Percentiles rank a stretch among this genome's conserved stretches.
These are phyloP conservation scores for Drosophila watanabei DNA, from an alignment of 1,140 invertebrate genomes.

Conservation along the genomic window DNA sequence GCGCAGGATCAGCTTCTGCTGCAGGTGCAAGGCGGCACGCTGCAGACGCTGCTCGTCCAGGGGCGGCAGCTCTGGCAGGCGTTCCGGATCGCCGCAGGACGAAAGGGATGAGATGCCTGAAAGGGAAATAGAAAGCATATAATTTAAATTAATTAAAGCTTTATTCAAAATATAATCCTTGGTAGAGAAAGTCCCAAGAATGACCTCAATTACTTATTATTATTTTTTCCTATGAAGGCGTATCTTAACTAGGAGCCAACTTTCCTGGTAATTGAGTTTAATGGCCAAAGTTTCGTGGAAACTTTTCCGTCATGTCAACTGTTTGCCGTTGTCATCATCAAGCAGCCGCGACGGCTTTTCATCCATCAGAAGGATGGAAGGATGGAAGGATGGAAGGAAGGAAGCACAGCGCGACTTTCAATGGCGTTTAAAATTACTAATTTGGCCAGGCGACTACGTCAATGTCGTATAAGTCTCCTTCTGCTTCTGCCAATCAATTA, in stretches of 20 bases:
- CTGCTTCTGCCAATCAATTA: constrained; percentile 73
- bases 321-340: constrained; percentile 37
- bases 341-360: constrained; percentile 16
- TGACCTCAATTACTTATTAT: constrained; percentile 3
- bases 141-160: background rate
- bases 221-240: constrained; percentile 1
- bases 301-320: constrained; percentile 52
- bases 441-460: constrained; percentile 69
- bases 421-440: constrained; percentile 76
- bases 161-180: background rate
- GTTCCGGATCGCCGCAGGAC: constrained; percentile 89
- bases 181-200: background rate
- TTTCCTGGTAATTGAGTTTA: constrained; percentile 72
- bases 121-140: background rate
- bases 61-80: constrained; percentile 91
- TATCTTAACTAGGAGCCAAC: constrained; percentile 25
- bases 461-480: constrained; percentile 37
- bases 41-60: constrained; percentile 92
- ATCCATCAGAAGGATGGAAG: constrained; percentile 42
- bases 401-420: constrained; percentile 33
- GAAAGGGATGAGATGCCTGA: constrained; percentile 93
- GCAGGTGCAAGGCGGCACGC: constrained; percentile 90
- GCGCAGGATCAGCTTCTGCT: constrained; percentile 92
- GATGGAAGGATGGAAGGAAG: constrained; percentile 15
- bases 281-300: constrained; percentile 61